A percentile compares a stretch with the other conserved stretches of the same genome.
Evolutionary conservation across 2,113 vertebrate species (phyloP).

Genomic region (Cyphomyrus discorhynchus): DNA sequence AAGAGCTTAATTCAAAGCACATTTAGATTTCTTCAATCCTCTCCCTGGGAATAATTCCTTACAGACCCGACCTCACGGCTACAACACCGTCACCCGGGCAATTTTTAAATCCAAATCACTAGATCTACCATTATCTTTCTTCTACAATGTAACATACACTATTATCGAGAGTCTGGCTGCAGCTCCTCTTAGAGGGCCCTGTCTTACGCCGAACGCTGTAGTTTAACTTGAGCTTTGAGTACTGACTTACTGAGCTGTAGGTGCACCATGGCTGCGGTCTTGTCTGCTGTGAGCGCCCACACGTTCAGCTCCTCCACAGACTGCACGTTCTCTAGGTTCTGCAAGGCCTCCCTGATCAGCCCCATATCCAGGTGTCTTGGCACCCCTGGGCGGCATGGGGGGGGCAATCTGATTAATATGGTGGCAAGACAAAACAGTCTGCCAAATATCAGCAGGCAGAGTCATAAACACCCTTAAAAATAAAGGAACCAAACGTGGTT

Average conservation of each 20-base stretch:
- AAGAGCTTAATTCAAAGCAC: not conserved
- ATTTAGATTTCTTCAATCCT: not conserved
- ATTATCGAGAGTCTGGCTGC: not conserved
- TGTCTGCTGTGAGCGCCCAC: constrained; percentile 88
- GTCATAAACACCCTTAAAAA: too few relatives aligned
- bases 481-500: too few relatives aligned
- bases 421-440: not conserved
- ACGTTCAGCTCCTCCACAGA: constrained; percentile 88
- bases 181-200: not conserved
- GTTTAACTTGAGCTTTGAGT: not conserved
- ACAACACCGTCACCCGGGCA: not conserved
- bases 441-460: not conserved
- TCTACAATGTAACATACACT: not conserved
- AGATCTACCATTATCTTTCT: not conserved
- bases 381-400: constrained; percentile 60
- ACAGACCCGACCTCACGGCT: not conserved
- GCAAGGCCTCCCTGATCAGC: constrained; percentile 77
- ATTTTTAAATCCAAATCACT: not conserved
- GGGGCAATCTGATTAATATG: not conserved
- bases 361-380: constrained; percentile 79
- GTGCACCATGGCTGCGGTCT: constrained; percentile 80
- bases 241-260: constrained; percentile 82
- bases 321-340: constrained; percentile 87
- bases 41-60: not conserved
- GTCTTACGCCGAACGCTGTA: not conserved